Evolutionary conservation across 2,888 invertebrate species (phyloP).

Genomic region (Zhuqinia jingwanae): DNA sequence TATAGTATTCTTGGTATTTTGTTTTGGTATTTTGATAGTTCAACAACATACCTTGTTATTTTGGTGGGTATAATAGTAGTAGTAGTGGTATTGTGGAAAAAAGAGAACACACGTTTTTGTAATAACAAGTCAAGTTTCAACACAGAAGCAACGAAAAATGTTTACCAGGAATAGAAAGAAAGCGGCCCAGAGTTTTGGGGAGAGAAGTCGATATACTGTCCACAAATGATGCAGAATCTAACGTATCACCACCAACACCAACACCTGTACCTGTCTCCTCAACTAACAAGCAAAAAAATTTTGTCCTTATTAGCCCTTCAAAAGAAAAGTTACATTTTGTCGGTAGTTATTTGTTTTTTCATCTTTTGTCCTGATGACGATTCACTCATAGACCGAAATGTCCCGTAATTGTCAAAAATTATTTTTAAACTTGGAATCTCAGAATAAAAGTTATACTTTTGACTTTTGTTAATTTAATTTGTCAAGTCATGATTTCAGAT

Average conservation of each 20-base stretch:
- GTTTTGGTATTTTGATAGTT: background rate
- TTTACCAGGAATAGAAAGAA: conserved; percentile 85
- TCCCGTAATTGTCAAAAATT: too few species aligned
- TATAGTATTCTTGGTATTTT: too few species aligned
- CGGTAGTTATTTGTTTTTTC: too few species aligned
- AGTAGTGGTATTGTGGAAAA: background rate
- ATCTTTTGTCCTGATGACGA: too few species aligned
- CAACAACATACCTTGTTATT: conserved; percentile 5
- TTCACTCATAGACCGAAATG: too few species aligned
- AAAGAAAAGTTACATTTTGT: too few species aligned
- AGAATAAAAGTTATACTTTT: too few species aligned
- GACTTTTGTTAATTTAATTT: too few species aligned
- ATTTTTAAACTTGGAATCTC: too few species aligned
- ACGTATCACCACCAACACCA: conserved; percentile 44
- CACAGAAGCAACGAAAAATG: conserved; percentile 50
- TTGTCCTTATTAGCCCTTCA: too few species aligned
- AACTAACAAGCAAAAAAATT: conserved; percentile 73
- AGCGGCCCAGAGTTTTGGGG: conserved; percentile 83
- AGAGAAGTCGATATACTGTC: conserved; percentile 76
- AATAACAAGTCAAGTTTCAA: conserved; percentile 11
- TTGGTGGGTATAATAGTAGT: background rate
- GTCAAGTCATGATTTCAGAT: too few species aligned
- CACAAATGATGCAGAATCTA: conserved; percentile 72
- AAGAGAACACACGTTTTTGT: background rate
- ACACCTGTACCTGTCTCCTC: conserved; percentile 74